Percentiles rank a stretch among this genome's conserved stretches.
phyloP scores from a whole-genome alignment of 1,140 invertebrate species.

The Grapholita molesta region DNA sequence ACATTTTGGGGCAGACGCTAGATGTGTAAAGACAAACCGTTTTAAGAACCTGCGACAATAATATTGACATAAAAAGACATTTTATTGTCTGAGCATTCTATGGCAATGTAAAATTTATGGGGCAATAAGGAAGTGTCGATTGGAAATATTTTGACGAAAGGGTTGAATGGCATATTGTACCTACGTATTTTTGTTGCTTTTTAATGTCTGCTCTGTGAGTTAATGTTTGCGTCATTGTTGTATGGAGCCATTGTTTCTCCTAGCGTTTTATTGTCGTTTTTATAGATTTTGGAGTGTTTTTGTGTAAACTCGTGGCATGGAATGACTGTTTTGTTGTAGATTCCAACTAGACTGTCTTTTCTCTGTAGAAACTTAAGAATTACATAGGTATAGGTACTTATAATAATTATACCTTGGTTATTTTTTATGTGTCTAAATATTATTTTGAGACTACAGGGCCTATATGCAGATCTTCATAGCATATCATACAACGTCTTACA shows the following conservation, averaged over 20 bases:
- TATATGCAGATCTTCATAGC: no score
- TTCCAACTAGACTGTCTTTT: not conserved
- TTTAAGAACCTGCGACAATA: constrained; percentile 20
- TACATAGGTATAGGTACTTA: not conserved
- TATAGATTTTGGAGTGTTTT: constrained; percentile 57
- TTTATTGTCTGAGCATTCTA: constrained; percentile 52
- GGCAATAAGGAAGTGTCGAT: constrained; percentile 73
- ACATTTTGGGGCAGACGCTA: not conserved
- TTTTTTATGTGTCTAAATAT: no score
- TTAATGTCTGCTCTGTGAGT: constrained; percentile 55
- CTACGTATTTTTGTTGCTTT: constrained; percentile 53
- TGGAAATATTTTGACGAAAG: constrained; percentile 73
- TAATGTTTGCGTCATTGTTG: constrained; percentile 58
- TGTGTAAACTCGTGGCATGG: constrained; percentile 23
- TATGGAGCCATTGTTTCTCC: constrained; percentile 55
- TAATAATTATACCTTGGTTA: not conserved
- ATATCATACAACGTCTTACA: no score
- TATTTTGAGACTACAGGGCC: no score
- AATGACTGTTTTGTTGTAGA: not conserved
- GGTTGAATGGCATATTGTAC: constrained; percentile 70
- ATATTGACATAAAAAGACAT: constrained; percentile 36
- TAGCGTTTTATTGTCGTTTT: constrained; percentile 55
- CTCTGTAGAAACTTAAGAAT: no score
- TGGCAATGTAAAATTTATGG: constrained; percentile 65
- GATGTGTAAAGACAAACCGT: not conserved